A percentile compares a stretch with the other conserved stretches of the same genome.
Conservation (phyloP, 2,797 vertebrate genomes). For the Epinephelus coioides region DNA sequence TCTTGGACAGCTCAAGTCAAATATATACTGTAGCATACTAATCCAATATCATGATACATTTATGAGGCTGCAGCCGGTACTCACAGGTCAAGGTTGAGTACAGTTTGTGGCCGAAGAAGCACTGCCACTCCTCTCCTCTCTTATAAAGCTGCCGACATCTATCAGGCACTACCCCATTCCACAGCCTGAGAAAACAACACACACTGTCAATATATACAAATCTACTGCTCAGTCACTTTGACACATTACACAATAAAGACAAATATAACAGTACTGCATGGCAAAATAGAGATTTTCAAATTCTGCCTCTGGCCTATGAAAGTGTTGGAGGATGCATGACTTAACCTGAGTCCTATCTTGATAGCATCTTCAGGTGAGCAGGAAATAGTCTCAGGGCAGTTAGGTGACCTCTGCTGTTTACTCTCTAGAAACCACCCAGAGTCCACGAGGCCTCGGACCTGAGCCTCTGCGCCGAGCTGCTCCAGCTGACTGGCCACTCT, state of each 20-base stretch:
- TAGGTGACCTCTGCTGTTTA: conserved; percentile 84
- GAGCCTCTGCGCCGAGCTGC: conserved; percentile 86
- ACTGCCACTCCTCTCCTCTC: conserved; percentile 90
- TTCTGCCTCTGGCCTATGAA: neutral
- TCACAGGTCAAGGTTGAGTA: conserved; percentile 88
- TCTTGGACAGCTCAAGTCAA: neutral
- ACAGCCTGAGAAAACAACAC: conserved; percentile 81
- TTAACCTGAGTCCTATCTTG: conserved; percentile 88
- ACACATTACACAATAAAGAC: neutral
- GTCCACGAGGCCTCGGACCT: conserved; percentile 90
- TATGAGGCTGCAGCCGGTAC: conserved; percentile 44
- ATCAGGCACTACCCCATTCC: conserved; percentile 89
- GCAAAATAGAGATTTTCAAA: neutral
- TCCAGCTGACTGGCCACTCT: conserved; percentile 86
- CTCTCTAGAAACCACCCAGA: conserved; percentile 91
- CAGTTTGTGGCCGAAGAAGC: conserved; percentile 89
- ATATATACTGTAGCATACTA: neutral
- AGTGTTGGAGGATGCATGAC: neutral
- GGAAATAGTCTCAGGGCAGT: conserved; percentile 86
- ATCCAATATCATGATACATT: neutral
- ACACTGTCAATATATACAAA: conserved; percentile 6
- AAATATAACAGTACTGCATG: neutral
- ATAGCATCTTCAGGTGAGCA: conserved; percentile 89
- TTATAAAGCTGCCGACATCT: conserved; percentile 87
- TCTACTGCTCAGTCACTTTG: neutral